Base-by-base conservation (phyloP, 2,113 vertebrate species). In the Rana temporaria region DNA sequence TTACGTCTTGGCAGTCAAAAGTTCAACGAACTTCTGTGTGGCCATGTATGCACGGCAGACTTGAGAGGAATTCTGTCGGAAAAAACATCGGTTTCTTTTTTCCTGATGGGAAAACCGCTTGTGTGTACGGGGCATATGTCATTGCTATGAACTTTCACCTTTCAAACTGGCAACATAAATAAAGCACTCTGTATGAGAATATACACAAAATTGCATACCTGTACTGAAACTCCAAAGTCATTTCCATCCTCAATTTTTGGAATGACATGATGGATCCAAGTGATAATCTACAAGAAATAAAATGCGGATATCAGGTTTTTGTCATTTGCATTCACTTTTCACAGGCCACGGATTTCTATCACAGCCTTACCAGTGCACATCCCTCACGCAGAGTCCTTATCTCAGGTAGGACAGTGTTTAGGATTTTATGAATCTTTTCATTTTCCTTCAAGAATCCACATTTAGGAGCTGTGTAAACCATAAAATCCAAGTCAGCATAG, bases 181-280 rank as follows among this genome's bases (percentile, higher is more conserved):
- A 48, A 48, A 11, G 9, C 42, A 48, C 42, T 42, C 38, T 3
- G 38, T 42, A 42, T 9, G 9, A 48, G 8, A 12, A 48, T 4
- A 48, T 48, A 48, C 8, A 56, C 48, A 59, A 19, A 22, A 14
- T 24, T 63, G 26, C n/a, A 6, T 77, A 96, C 96, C 94, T 97
- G 96, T 70, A 97, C 91, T 17, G 95, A 96, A 0, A 97, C 96
- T 22, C 96, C 96, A 69, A 97, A 97, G 89, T 97, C 96, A 82
- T 97, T 97, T 48, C 96, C 96, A 53, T 97, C 96, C 74, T 97
- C 96, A 79, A 97, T 97, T 88, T 94, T 96, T 4, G 96, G 96
- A 84, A 97, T 95, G 24, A 96, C 90, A 80, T 95, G 91, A 82
- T 95, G 93, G 85, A 97, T 96, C 96, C 96, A 97, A 68, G 92